Base-by-base conservation (phyloP, 2,888 invertebrate species). In the Oconnorella tubifera region DNA sequence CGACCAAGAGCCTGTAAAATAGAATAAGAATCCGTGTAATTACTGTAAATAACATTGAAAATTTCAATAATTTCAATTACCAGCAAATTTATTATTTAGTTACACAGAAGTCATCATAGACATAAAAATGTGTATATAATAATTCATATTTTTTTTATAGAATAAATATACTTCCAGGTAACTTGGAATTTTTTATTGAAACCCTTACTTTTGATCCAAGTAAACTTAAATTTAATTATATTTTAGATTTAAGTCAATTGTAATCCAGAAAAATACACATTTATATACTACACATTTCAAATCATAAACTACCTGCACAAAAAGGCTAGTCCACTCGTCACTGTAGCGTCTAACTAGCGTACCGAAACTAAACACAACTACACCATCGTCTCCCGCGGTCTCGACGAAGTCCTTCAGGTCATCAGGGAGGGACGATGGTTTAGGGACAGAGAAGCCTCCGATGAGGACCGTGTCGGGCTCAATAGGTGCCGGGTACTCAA, bases 1-100 rank as follows among this genome's bases (percentile, higher is more conserved):
- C 75, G 65, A 27, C 73, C 70, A 64, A 82, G 80, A 3, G 79
- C 79, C 4, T 74, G 66, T 70, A 25, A 51, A 23, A 51, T 19
- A 40, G 19, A 40, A 19, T 19, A 40, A 14, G 19, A 40, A 6
- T 40, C 19, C 19, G 10, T 40, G 40, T 14, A 40, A 40, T 40
- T 40, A 40, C 19, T 40, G 19, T 40, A 14, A 40, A 40, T 40
- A 40, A 40, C 6, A 40, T 40, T n/a, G n/a, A n/a, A n/a, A n/a
- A n/a, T n/a, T n/a, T n/a, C n/a, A n/a, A n/a, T n/a, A n/a, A n/a
- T n/a, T n/a, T n/a, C n/a, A n/a, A n/a, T n/a, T n/a, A n/a, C n/a
- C n/a, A n/a, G n/a, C n/a, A n/a, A n/a, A n/a, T n/a, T n/a, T n/a
- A n/a, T n/a, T n/a, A n/a, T n/a, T n/a, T n/a, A n/a, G n/a, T n/a